Evolutionary conservation across 2,797 vertebrate genomes (phyloP), one percentile per base, ranked within the genome.

Genomic region (Presbytis comata): DNA sequence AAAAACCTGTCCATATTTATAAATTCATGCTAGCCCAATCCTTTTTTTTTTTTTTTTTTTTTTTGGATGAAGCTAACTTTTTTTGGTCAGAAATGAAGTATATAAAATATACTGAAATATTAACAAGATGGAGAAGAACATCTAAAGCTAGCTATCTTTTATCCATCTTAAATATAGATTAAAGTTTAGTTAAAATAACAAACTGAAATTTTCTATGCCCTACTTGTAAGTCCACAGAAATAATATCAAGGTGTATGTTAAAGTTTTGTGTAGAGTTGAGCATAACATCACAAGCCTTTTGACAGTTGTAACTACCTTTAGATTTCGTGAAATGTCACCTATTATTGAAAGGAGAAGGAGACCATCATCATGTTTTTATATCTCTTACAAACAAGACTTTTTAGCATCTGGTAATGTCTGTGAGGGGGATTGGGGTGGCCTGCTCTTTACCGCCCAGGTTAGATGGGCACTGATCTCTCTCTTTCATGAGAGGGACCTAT

Each of bases 111-210:
- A 72, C 13, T 91, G 33, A 88, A 88, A 74, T 96, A 28, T 36
- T 59, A 75, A 84, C 7, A 81, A 12, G 76, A 74, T 81, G 64
- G 41, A 67, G 84, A 89, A 83, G 4, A 53, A 2, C 36, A 64
- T n/a, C 10, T 36, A 12, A 70, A 41, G 9, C 1, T 76, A 30
- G 59, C 0, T 19, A 4, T 78, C 39, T 94, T 83, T n/a, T 41
- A 78, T 91, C 6, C 80, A 16, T 22, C 30, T 57, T 70, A 44
- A 44, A 81, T 24, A 53, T 24, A 72, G 5, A 75, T 75, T 13
- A 70, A 95, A 72, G 12, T 64, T 86, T 83, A 39, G 5, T 67
- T 83, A n/a, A 95, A 96, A 88, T 61, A 86, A 39, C 28, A 97
- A 85, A 36, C 7, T 17, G 50, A 39, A 67, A 30, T 57, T 89